A percentile compares a stretch with the other conserved stretches of the same genome.
phyloP scores from a whole-genome alignment of 2,888 invertebrate genomes.

The Chelonus formosanus region DNA sequence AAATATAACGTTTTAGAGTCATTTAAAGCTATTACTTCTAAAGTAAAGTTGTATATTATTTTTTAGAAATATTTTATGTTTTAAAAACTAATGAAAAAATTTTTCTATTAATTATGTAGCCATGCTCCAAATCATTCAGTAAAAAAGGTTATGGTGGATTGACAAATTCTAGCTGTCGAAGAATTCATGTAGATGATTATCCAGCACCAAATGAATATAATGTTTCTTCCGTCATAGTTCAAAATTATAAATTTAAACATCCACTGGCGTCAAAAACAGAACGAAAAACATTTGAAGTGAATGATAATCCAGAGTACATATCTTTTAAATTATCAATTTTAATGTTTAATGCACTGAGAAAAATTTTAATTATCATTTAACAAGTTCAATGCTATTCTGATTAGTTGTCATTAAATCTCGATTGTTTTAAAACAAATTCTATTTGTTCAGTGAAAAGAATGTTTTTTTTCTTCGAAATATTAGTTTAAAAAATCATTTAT shows the following conservation, averaged over 20 bases:
- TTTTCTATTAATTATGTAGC: constrained; percentile 42
- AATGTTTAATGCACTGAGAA: too few relatives aligned
- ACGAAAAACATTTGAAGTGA: constrained; percentile 39
- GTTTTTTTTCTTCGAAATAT: too few relatives aligned
- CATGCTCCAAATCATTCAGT: constrained; percentile 51
- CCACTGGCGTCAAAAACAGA: constrained; percentile 47
- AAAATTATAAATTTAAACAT: constrained; percentile 43
- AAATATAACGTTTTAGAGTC: constrained; percentile 50
- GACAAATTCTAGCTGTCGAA: constrained; percentile 42
- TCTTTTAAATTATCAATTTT: too few relatives aligned
- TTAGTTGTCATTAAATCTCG: too few relatives aligned
- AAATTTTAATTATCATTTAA: too few relatives aligned
- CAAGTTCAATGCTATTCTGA: too few relatives aligned
- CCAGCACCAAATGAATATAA: constrained; percentile 51
- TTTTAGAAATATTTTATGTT: neutral
- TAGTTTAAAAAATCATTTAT: too few relatives aligned
- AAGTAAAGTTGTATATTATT: constrained; percentile 31
- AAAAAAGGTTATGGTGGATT: constrained; percentile 56
- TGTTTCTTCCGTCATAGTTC: constrained; percentile 29
- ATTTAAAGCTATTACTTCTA: constrained; percentile 48
- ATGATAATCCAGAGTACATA: constrained; percentile 54
- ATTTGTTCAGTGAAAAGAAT: too few relatives aligned
- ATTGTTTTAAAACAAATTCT: too few relatives aligned
- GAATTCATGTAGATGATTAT: constrained; percentile 43
- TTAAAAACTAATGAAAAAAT: neutral